phyloP scores from a whole-genome alignment of 2,113 vertebrate genomes.

The Anas platyrhynchos region DNA sequence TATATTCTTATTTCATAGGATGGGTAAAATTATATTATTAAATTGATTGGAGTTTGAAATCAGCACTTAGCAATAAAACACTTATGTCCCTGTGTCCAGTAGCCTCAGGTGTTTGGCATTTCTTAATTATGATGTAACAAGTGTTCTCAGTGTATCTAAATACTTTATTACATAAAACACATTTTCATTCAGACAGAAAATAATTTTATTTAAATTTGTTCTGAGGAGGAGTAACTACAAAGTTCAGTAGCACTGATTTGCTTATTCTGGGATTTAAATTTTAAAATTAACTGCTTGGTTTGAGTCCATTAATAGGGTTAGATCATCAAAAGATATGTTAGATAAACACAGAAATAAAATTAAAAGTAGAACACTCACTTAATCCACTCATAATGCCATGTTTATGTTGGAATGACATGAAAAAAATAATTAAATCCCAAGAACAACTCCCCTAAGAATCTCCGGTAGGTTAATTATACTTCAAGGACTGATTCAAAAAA shows the following conservation, averaged over 20 bases:
- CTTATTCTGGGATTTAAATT: not conserved
- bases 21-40: not conserved
- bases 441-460: not conserved
- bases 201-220: not conserved
- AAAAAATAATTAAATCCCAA: not conserved
- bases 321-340: not conserved
- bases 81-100: not conserved
- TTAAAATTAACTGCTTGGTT: not conserved
- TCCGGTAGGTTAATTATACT: not conserved
- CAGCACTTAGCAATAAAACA: not conserved
- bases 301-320: not conserved
- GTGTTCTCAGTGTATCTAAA: not conserved
- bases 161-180: not conserved
- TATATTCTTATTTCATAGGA: not conserved
- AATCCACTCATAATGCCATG: not conserved
- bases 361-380: not conserved
- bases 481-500: not conserved
- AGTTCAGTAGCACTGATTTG: not conserved
- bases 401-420: not conserved
- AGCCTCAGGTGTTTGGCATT: not conserved
- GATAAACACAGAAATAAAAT: not conserved
- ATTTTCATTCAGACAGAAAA: not conserved
- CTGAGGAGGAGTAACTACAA: not conserved
- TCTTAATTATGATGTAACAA: not conserved
- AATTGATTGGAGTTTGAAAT: not conserved